Evolutionary conservation across 2,797 vertebrate genomes (phyloP), one percentile per base, ranked within the genome.

Genomic region (Rachycentron canadum): DNA sequence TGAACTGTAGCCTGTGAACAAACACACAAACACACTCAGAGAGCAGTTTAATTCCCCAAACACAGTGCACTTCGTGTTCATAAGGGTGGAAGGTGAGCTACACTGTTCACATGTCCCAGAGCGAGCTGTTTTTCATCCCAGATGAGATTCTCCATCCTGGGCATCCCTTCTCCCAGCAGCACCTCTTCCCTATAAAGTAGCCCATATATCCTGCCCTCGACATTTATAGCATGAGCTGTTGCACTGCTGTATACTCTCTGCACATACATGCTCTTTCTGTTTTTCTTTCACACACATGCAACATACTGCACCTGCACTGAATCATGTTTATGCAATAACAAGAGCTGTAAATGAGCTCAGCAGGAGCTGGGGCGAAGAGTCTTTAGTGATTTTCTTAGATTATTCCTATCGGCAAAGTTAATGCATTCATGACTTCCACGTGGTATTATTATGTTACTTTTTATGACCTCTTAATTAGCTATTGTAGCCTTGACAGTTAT

Each of bases 191-290:
- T 34, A 40, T 30, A 65, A 84, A 76, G 71, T 28, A 32, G 34
- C 73, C 79, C 78, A 88, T 86, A 79, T 49, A 90, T 90, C 69
- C 77, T 79, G 38, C 11, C 21, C 16, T 57, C 2, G 80, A 84
- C 85, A 83, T 90, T 80, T 84, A 85, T 60, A 49, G 79, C 67
- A 26, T 3, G 40, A 68, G 50, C 65, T 52, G 58, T 40, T 73
- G 68, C 67, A 23, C 38, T 19, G 26, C 36, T 55, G 56, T 43
- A 5, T 25, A 17, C 53, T 30, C 34, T 58, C 45, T 74, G 41
- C 64, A 60, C 73, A 38, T 26, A 41, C n/a, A 45, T 38, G 25
- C 66, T 49, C 16, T 21, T 60, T 58, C 21, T 73, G 56, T 64
- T 34, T 71, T 12, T 23, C 40, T 62, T 45, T 41, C 38, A 19